Evolutionary conservation across 2,113 vertebrate genomes (phyloP).

Genomic region (Odobenus rosmarus): DNA sequence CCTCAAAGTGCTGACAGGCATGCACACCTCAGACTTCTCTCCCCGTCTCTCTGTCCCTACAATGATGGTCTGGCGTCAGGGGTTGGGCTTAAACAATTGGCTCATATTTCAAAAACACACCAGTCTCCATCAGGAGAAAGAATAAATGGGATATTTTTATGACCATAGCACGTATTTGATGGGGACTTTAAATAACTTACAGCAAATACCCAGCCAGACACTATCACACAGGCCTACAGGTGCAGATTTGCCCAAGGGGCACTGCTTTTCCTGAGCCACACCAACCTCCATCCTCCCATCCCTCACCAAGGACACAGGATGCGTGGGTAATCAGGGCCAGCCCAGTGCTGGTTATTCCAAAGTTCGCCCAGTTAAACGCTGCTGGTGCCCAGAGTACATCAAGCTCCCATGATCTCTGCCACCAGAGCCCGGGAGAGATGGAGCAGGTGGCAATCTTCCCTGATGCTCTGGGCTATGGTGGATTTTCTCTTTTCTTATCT

Average conservation of each 20-base stretch:
- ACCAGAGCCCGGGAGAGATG: not conserved
- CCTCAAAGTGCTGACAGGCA: accelerated
- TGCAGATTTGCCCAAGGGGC: too few species aligned
- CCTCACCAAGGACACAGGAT: not conserved
- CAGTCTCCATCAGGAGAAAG: not conserved
- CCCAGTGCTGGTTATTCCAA: accelerated
- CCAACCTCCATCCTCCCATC: accelerated
- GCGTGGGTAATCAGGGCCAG: accelerated
- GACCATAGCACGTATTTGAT: not conserved
- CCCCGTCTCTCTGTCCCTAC: not conserved
- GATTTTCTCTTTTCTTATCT: not conserved
- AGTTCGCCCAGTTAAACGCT: too few species aligned
- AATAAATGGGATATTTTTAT: not conserved
- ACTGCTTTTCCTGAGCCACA: not conserved
- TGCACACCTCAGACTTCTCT: accelerated
- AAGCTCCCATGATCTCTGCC: accelerated
- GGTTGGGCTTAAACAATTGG: not conserved
- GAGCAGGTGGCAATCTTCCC: not conserved
- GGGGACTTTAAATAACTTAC: not conserved
- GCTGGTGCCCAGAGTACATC: not conserved
- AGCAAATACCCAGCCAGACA: not conserved
- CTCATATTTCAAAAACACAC: not conserved
- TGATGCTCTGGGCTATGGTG: not conserved
- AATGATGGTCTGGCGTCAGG: accelerated
- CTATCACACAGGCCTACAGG: too few species aligned